Evolutionary conservation across 2,113 vertebrate genomes (phyloP).

Genomic region (Oncorhynchus mykiss): DNA sequence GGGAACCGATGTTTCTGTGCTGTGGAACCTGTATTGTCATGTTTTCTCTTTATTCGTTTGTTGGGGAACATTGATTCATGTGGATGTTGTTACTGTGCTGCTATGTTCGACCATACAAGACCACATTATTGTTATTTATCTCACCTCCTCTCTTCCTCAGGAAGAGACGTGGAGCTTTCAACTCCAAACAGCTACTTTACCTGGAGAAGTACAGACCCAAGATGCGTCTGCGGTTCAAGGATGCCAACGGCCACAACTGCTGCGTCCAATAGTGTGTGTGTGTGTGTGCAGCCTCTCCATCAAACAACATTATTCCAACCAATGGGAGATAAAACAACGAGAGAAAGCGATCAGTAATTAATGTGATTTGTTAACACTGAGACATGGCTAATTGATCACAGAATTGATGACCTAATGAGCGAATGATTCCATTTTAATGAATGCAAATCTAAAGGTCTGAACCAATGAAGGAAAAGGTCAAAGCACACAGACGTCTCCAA

Average conservation of each 20-base stretch:
- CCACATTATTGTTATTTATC: no score
- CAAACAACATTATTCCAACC: constrained; percentile 49
- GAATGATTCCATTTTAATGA: constrained; percentile 61
- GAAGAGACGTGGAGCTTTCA: constrained; percentile 99
- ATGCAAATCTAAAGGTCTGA: constrained; percentile 72
- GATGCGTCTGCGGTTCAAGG: constrained; percentile 95
- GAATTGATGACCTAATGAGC: constrained; percentile 43
- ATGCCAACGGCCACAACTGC: constrained; percentile 90
- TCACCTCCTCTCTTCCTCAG: constrained; percentile 57
- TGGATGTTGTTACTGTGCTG: no score
- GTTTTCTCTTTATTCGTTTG: no score
- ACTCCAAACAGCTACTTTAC: constrained; percentile 99
- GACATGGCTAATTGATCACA: constrained; percentile 70
- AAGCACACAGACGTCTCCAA: constrained; percentile 74
- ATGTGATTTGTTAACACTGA: constrained; percentile 75
- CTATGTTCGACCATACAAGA: no score
- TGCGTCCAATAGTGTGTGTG: constrained; percentile 85
- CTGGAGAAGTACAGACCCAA: constrained; percentile 99
- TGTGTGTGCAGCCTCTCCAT: constrained; percentile 42
- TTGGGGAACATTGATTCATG: no score
- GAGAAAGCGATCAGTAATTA: constrained; percentile 74
- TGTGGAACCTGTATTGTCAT: no score
- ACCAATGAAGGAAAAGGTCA: constrained; percentile 71
- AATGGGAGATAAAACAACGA: constrained; percentile 48
- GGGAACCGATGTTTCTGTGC: no score